phyloP scores from a whole-genome alignment of 2,888 invertebrate genomes.

The Drosophila mayaguana region DNA sequence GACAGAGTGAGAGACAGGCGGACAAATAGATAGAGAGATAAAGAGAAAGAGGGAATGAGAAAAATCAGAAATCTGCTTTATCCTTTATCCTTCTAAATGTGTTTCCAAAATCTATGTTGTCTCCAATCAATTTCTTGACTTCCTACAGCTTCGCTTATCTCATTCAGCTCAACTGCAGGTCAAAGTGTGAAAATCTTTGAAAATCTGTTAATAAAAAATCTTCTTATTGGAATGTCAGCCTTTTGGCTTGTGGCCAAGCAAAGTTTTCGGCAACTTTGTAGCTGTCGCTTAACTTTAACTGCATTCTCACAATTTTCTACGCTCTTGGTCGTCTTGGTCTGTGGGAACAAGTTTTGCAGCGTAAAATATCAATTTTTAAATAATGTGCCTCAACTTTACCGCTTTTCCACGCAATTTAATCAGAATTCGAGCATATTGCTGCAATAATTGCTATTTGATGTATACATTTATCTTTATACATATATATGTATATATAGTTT shows the following conservation, averaged over 20 bases:
- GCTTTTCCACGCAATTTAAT: slow-evolving; percentile 62
- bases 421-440: slow-evolving; percentile 47
- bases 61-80: not conserved
- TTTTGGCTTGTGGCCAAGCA: slow-evolving; percentile 3
- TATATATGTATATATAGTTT: not conserved
- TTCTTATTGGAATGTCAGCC: not conserved
- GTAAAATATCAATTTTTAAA: not conserved
- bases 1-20: not conserved
- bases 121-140: not conserved
- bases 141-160: not conserved
- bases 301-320: not conserved
- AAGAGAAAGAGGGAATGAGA: not conserved
- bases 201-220: not conserved
- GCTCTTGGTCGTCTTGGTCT: not conserved
- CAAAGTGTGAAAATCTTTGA: slow-evolving; percentile 11
- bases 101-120: not conserved
- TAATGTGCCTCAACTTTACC: slow-evolving; percentile 20
- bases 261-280: slow-evolving; percentile 4
- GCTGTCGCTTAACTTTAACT: slow-evolving; percentile 3
- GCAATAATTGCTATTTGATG: slow-evolving; percentile 38
- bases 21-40: not conserved
- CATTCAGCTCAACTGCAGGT: not conserved
- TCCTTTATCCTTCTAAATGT: not conserved
- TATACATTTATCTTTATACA: not conserved
- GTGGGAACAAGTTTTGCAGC: slow-evolving; percentile 5